Conservation (phyloP, 2,888 invertebrate species). For the Cyaniris semiargus region DNA sequence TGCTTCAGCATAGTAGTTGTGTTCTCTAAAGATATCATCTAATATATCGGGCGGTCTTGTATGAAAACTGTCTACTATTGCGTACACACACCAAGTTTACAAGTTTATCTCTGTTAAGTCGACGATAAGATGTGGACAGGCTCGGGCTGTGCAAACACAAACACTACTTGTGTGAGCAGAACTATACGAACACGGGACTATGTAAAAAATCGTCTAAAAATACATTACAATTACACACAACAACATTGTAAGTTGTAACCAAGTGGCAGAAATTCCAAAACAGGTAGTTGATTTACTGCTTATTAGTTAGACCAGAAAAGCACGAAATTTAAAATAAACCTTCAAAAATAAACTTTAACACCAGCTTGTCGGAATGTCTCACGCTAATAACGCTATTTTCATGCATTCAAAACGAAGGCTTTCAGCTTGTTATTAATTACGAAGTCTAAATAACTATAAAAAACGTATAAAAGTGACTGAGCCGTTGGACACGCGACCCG, state of each 20-base stretch:
- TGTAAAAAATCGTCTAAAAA: not conserved
- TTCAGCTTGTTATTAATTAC: not conserved
- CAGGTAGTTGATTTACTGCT: not conserved
- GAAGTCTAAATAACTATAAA: conserved; percentile 2
- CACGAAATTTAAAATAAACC: not conserved
- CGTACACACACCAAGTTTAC: not conserved
- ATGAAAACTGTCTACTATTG: not conserved
- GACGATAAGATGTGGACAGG: not conserved
- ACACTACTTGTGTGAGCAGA: not conserved
- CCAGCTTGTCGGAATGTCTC: not conserved
- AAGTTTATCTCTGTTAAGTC: not conserved
- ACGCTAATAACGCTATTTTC: not conserved
- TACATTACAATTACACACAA: not conserved
- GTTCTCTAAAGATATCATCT: too few relatives aligned
- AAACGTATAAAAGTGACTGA: not conserved
- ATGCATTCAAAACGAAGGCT: not conserved
- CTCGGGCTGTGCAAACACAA: not conserved
- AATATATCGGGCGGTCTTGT: too few relatives aligned
- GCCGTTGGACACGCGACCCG: conserved; percentile 1
- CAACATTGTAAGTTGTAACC: not conserved
- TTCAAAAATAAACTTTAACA: not conserved
- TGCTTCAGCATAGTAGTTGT: too few relatives aligned
- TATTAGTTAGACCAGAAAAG: not conserved
- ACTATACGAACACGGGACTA: not conserved
- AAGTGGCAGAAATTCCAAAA: not conserved